phyloP scores from a whole-genome alignment of 2,113 vertebrate genomes.

The Phalacrocorax pelagicus region DNA sequence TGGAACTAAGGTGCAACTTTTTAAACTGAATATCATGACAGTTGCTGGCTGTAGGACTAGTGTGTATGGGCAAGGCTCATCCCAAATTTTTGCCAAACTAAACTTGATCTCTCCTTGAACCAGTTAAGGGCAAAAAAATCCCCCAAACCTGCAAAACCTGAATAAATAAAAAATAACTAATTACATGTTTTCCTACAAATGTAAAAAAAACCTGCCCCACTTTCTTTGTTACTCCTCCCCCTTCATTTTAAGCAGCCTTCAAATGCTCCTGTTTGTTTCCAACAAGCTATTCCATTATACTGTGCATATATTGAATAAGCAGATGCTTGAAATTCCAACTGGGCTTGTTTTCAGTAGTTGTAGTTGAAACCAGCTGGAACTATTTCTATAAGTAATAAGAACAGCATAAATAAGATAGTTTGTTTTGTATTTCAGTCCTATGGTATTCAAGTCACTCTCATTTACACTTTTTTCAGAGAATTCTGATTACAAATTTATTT shows the following conservation, averaged over 20 bases:
- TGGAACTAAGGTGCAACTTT: neutral
- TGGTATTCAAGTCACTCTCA: neutral
- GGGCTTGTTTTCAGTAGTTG: neutral
- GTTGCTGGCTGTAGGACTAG: neutral
- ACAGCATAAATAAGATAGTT: neutral
- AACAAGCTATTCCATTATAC: neutral
- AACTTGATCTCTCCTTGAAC: neutral
- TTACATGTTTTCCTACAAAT: neutral
- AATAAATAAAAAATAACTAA: neutral
- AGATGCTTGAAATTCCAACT: neutral
- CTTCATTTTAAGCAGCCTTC: neutral
- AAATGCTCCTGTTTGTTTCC: neutral
- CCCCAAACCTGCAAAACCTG: rapidly evolving
- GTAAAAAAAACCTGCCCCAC: rapidly evolving
- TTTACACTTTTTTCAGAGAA: neutral
- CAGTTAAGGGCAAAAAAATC: neutral
- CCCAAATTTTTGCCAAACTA: neutral
- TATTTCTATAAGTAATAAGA: neutral
- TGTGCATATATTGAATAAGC: neutral
- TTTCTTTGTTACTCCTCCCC: neutral
- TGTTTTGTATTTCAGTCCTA: neutral
- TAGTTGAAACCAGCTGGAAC: neutral
- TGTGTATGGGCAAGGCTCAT: neutral
- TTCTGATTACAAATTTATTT: neutral
- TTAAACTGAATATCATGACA: neutral